Conservation (phyloP, 2,797 vertebrate species). For the Myiotriccus ornatus region DNA sequence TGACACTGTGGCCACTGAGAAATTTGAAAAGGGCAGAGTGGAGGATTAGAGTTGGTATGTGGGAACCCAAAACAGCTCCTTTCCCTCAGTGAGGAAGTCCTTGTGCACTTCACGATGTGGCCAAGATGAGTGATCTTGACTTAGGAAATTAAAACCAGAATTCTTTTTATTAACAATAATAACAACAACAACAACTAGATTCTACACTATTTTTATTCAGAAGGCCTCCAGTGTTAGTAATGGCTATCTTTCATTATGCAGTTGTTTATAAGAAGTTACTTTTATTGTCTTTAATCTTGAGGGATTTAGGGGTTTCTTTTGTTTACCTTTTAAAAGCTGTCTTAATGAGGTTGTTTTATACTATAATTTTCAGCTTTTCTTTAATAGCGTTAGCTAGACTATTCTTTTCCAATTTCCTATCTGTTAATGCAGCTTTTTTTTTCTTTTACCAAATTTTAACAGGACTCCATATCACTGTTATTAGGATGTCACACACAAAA, state of each 20-base stretch:
- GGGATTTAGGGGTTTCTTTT: conserved; percentile 29
- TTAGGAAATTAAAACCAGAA: not conserved
- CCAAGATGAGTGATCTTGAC: not conserved
- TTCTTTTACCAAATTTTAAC: conserved; percentile 40
- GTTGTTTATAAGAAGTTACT: conserved; percentile 8
- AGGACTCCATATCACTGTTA: conserved; percentile 4
- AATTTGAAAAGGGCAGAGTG: not conserved
- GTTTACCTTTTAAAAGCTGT: conserved; percentile 42
- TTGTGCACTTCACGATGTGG: not conserved
- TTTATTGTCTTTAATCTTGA: conserved; percentile 25
- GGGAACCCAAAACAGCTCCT: not conserved
- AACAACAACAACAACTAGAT: not conserved
- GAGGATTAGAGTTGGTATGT: not conserved
- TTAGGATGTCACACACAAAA: conserved; percentile 29
- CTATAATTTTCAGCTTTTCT: conserved; percentile 36
- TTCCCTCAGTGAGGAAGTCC: not conserved
- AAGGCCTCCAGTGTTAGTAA: not conserved
- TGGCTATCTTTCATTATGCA: not conserved
- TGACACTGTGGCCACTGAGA: not conserved
- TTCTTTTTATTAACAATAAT: not conserved
- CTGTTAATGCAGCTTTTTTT: conserved; percentile 16
- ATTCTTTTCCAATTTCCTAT: conserved; percentile 36
- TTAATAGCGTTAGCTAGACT: not conserved
- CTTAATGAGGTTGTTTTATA: conserved; percentile 8
- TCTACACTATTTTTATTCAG: not conserved